Base-by-base conservation (phyloP, 2,888 invertebrate genomes). In the Drosophila antonietae region DNA sequence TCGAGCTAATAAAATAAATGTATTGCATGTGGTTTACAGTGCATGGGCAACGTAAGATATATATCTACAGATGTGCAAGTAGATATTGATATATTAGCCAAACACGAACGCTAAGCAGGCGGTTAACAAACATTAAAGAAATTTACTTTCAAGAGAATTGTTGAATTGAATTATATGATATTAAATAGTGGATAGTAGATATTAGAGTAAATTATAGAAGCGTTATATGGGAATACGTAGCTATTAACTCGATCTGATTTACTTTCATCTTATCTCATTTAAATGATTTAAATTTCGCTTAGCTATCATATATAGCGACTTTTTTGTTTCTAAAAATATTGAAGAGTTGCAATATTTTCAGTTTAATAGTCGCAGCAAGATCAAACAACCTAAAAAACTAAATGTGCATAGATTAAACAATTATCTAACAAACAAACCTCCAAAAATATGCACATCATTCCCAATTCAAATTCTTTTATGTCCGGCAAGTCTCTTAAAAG, bases 1-100 rank as follows among this genome's bases (percentile, higher is more conserved):
- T 52, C 41, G 39, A 35, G 69, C 70, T 71, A 71, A 71, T 71
- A 70, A 68, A 70, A 70, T 70, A 69, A 71, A 71, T 69, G 68
- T 68, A 71, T 70, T 70, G 69, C 69, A 59, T 70, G 55, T 68
- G 67, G 52, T 60, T 59, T 68, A 68, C 60, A 55, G 69, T 69
- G 53, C 59, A 67, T 53, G 51, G 58, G 52, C 41, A 52, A 46
- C 37, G 39, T 23, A 47, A 66, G 46, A 53, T 47, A 47, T 39
- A 15, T 51, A 65, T 51, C 64, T 35, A 15, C 39, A 35, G 41
- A 49, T 18, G 41, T 18, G 31, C 49, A 51, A 51, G 31, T 33
- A 33, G 49, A 51, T 49, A 49, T 49, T 49, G 49, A 33, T 49
- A 49, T 18, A 49, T 31, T 49, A 49, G 3, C 31, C 49, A n/a